Conservation (phyloP, 2,113 vertebrate genomes). For the Arvicanthis niloticus region DNA sequence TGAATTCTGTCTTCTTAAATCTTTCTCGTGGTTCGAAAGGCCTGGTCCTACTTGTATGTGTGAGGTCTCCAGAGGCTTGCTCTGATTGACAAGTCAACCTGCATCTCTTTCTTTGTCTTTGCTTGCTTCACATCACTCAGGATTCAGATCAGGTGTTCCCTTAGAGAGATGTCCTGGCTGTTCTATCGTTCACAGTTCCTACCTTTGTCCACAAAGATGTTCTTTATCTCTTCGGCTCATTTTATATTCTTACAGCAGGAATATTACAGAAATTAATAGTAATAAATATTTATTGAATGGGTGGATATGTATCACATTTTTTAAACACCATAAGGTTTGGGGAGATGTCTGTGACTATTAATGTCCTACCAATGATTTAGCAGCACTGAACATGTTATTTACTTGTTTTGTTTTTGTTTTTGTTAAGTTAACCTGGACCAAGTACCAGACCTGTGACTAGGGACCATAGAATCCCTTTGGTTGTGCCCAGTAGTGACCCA, state of each 20-base stretch:
- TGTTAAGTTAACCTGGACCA: conserved; percentile 26
- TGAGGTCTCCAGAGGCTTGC: background rate
- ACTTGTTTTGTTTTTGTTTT: background rate
- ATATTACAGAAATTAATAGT: background rate
- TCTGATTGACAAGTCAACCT: background rate
- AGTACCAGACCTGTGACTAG: background rate
- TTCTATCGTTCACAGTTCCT: fast-evolving
- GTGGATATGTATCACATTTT: background rate
- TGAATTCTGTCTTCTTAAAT: background rate
- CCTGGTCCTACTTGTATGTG: background rate
- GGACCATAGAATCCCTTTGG: background rate
- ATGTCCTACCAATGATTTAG: background rate
- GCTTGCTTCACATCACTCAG: background rate
- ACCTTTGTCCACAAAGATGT: background rate
- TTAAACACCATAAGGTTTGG: background rate
- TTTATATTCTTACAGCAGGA: background rate
- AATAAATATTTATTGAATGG: conserved; percentile 6
- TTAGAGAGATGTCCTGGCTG: background rate
- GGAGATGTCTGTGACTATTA: background rate
- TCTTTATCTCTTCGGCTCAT: background rate
- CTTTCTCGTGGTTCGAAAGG: no score
- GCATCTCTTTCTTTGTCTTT: background rate
- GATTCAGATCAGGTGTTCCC: background rate
- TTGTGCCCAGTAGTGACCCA: background rate
- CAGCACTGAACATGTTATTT: background rate